phyloP scores from a whole-genome alignment of 2,888 invertebrate genomes.

The Leucania comma region DNA sequence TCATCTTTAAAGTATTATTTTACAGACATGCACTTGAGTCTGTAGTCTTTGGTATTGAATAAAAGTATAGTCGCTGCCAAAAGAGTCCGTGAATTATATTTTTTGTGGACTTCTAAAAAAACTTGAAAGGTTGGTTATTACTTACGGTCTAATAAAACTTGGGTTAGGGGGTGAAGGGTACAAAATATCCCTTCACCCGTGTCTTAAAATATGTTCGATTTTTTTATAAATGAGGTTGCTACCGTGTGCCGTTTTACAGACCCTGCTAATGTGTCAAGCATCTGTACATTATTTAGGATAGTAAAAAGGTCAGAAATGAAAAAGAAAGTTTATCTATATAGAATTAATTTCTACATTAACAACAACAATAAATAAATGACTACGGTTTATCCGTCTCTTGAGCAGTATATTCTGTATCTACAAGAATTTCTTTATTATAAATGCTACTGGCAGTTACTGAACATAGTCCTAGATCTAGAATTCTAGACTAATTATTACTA shows the following conservation, averaged over 20 bases:
- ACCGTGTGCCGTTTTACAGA: not conserved
- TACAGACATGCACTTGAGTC: slow-evolving; percentile 49
- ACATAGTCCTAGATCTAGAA: slow-evolving; percentile 11
- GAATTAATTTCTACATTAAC: not conserved
- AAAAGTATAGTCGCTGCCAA: slow-evolving; percentile 30
- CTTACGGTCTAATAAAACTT: slow-evolving; percentile 11
- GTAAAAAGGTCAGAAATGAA: too few relatives aligned
- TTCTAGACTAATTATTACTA: slow-evolving; percentile 21
- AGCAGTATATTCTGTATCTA: not conserved
- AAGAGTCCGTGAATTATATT: slow-evolving; percentile 12
- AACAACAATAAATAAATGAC: not conserved
- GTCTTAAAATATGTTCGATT: not conserved
- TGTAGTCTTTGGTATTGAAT: slow-evolving; percentile 41
- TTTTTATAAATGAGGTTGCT: not conserved
- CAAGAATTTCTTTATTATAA: slow-evolving; percentile 10
- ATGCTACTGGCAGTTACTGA: slow-evolving; percentile 17
- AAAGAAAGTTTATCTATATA: not conserved
- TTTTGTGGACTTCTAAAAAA: not conserved
- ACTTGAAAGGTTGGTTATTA: not conserved
- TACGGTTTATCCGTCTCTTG: not conserved
- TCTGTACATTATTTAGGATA: not conserved
- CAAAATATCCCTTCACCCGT: too few relatives aligned
- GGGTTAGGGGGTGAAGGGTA: too few relatives aligned
- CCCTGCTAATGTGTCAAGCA: not conserved
- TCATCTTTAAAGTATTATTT: slow-evolving; percentile 34